These are phyloP conservation scores for Stomatorhinus ivindoensis DNA, from an alignment of 2,113 vertebrate genomes.

Conservation along the genomic window DNA sequence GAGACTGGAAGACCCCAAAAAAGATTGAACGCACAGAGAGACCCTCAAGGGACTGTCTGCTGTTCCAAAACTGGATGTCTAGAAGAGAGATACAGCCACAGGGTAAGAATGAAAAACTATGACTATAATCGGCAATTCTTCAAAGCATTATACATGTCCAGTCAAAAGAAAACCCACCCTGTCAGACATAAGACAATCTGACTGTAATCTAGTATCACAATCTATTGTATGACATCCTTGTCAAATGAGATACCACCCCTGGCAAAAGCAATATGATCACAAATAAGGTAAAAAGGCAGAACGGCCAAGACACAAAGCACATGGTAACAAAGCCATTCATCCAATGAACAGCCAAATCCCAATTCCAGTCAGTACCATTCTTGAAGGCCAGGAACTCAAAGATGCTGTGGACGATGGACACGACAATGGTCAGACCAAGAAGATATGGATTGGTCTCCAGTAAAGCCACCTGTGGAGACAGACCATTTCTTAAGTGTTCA, in stretches of 20 bases:
- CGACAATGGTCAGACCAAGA: constrained; percentile 80
- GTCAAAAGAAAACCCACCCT: background rate
- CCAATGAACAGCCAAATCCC: background rate
- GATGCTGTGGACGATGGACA: constrained; percentile 90
- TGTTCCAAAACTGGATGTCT: constrained; percentile 99
- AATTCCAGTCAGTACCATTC: constrained; percentile 63
- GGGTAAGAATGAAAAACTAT: background rate
- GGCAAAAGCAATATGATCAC: background rate
- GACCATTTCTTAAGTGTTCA: constrained; percentile 5
- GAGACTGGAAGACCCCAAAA: constrained; percentile 90
- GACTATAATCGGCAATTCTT: background rate
- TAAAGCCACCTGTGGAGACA: constrained; percentile 69
- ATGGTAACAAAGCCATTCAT: background rate
- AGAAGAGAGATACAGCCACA: background rate
- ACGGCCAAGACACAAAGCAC: background rate
- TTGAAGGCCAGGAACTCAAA: constrained; percentile 96
- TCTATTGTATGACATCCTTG: background rate
- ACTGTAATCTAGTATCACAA: background rate
- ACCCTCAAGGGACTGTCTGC: constrained; percentile 89
- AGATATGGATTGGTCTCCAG: constrained; percentile 92
- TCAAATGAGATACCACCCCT: background rate
- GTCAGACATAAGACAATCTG: background rate
- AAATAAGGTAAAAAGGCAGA: background rate
- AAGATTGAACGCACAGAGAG: constrained; percentile 89
- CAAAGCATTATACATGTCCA: background rate